Evolutionary conservation across 2,113 vertebrate genomes (phyloP).

Genomic region (Rhabdornis inornatus): DNA sequence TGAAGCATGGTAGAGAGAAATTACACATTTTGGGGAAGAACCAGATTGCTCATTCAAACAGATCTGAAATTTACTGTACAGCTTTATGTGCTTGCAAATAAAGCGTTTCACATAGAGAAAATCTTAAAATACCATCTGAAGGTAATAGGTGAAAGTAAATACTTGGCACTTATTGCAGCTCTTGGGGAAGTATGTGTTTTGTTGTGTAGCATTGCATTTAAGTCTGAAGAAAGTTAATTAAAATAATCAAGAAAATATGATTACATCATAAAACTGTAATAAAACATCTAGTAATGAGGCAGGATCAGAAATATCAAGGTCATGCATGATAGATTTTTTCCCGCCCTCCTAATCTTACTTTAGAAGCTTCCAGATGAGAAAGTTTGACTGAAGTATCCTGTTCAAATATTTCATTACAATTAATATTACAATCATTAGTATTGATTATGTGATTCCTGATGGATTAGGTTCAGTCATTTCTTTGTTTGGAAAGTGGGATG

Average conservation of each 20-base stretch:
- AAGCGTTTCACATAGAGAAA: neutral
- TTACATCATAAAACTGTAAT: neutral
- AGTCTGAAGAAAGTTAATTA: neutral
- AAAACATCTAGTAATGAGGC: neutral
- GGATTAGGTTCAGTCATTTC: neutral
- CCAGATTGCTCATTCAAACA: neutral
- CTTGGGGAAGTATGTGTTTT: neutral
- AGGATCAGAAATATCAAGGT: neutral
- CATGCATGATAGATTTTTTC: fast-evolving
- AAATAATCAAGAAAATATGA: neutral
- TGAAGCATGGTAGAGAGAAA: neutral
- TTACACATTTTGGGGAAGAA: neutral
- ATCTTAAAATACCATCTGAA: neutral
- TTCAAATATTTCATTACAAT: neutral
- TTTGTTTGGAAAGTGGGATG: neutral
- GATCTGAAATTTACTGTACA: neutral
- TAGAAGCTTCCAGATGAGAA: neutral
- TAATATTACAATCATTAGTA: neutral
- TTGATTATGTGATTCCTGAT: neutral
- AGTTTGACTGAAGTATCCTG: neutral
- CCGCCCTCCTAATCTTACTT: neutral
- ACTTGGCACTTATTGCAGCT: neutral
- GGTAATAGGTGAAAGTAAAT: neutral
- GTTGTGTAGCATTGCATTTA: neutral
- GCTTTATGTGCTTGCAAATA: neutral